These are phyloP conservation scores for Lepus timidus DNA, from an alignment of 2,113 vertebrate genomes.

Conservation along the genomic window DNA sequence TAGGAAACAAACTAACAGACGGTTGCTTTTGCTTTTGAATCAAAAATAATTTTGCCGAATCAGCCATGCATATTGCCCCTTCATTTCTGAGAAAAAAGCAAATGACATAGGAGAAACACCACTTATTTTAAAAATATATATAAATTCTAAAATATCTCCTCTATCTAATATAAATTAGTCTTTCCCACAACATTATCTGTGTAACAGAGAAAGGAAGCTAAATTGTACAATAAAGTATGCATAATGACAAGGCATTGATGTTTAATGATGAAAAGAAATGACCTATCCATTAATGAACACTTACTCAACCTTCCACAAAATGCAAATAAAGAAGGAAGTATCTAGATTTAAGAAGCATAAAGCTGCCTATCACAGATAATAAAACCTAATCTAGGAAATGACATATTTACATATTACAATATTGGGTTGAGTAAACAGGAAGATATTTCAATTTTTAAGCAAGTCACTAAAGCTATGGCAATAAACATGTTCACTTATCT, in stretches of 20 bases:
- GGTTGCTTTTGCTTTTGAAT: conserved; percentile 45
- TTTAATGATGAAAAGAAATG: conserved; percentile 46
- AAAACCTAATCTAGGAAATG: conserved; percentile 11
- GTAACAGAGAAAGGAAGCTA: conserved; percentile 43
- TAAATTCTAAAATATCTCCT: conserved; percentile 22
- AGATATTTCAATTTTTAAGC: neutral
- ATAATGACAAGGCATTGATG: neutral
- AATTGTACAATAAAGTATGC: neutral
- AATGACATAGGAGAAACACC: neutral
- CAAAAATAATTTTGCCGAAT: conserved; percentile 72
- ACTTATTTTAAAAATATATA: conserved; percentile 33
- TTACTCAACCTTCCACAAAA: neutral
- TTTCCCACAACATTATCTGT: conserved; percentile 27
- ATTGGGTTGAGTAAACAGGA: neutral
- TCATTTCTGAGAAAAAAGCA: neutral
- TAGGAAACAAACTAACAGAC: conserved; percentile 60
- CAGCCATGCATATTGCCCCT: neutral
- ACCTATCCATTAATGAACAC: neutral
- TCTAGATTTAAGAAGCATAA: conserved; percentile 14
- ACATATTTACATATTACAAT: conserved; percentile 38
- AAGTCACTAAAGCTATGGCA: neutral
- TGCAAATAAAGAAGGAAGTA: neutral
- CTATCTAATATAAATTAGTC: neutral
- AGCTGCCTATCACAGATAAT: neutral
- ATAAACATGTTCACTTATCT: neutral